phyloP scores from a whole-genome alignment of 2,797 vertebrate species.

The Paguma larvata region DNA sequence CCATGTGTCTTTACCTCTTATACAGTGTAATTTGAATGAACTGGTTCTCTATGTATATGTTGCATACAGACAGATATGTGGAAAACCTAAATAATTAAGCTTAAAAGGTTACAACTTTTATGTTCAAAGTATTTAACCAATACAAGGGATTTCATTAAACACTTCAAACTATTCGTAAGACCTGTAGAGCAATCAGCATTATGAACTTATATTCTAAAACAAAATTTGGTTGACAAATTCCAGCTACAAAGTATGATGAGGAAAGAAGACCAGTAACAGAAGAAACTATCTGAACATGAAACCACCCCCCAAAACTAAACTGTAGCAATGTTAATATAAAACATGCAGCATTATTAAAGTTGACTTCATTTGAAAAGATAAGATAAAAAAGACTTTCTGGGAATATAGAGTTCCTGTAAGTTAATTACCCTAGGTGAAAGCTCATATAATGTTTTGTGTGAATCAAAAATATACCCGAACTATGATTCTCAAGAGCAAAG shows the following conservation, averaged over 20 bases:
- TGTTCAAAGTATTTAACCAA: neutral
- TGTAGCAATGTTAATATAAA: neutral
- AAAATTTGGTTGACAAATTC: constrained; percentile 32
- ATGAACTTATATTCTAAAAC: constrained; percentile 25
- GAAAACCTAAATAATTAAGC: neutral
- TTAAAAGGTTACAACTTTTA: neutral
- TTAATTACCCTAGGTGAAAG: neutral
- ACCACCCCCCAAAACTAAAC: neutral
- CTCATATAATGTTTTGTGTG: neutral
- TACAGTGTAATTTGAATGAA: neutral
- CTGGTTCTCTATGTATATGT: neutral
- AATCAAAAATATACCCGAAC: neutral
- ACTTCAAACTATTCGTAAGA: constrained; percentile 13
- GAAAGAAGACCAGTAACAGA: neutral
- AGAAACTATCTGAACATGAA: neutral
- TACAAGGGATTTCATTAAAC: neutral
- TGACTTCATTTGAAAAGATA: constrained; percentile 18
- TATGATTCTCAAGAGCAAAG: neutral
- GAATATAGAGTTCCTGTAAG: neutral
- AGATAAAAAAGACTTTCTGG: neutral
- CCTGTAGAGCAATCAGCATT: neutral
- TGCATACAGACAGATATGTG: neutral
- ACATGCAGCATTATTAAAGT: neutral
- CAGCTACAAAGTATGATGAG: neutral
- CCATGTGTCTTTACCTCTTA: neutral